Evolutionary conservation across 2,113 vertebrate genomes (phyloP).

Genomic region (Tor tambroides): DNA sequence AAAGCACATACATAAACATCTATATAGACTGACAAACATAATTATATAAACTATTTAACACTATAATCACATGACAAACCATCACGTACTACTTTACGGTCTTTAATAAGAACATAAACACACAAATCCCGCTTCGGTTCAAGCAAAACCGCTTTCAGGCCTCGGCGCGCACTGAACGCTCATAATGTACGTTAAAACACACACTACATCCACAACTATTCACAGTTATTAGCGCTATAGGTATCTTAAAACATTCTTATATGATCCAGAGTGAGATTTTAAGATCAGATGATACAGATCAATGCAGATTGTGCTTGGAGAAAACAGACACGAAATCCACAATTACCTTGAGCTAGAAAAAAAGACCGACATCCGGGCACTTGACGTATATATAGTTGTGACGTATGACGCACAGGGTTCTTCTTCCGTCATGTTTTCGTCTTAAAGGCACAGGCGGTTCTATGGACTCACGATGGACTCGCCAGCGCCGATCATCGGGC

Average conservation of each 20-base stretch:
- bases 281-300: constrained; percentile 72
- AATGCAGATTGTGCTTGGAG: constrained; percentile 71
- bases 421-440: background rate
- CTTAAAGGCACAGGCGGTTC: background rate
- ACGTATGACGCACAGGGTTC: constrained; percentile 34
- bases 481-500: background rate
- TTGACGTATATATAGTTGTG: constrained; percentile 76
- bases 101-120: background rate
- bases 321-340: constrained; percentile 57
- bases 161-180: background rate
- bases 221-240: rapidly evolving
- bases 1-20: background rate
- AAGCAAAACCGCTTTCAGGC: background rate
- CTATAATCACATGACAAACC: background rate
- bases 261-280: background rate
- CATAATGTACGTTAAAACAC: background rate
- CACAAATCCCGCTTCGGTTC: background rate
- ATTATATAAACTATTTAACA: background rate
- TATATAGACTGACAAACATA: background rate
- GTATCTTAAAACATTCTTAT: background rate
- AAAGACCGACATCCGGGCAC: constrained; percentile 79
- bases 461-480: background rate
- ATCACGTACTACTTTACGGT: background rate
- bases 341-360: constrained; percentile 90
- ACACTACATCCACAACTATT: constrained; percentile 52